These are phyloP conservation scores for Rotaria sp. DNA, from an alignment of 2,888 invertebrate species.

Conservation along the genomic window DNA sequence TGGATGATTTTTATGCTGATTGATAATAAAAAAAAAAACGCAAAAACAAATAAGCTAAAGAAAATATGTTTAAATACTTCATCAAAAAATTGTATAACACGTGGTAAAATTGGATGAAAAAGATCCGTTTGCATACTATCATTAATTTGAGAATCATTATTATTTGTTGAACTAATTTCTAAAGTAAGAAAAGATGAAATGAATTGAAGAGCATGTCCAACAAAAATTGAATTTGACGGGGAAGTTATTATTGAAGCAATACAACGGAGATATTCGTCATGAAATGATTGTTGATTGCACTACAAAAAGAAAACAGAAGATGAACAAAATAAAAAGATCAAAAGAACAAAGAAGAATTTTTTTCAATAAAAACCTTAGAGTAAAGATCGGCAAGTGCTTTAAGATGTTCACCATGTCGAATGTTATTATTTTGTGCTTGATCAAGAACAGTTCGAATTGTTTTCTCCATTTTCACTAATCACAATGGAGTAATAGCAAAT, in stretches of 20 bases:
- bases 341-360: not conserved
- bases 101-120: constrained; percentile 24
- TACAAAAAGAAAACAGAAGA: not conserved
- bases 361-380: not conserved
- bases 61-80: not conserved
- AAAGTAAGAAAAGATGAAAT: constrained; percentile 12
- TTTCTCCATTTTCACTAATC: not conserved
- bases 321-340: not conserved
- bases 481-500: not conserved
- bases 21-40: not conserved
- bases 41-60: not conserved
- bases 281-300: constrained; percentile 2
- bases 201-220: not conserved
- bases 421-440: constrained; percentile 9
- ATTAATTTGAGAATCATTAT: not conserved
- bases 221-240: not conserved
- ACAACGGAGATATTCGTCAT: constrained; percentile 18
- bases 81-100: constrained; percentile 10
- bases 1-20: constrained; percentile 6
- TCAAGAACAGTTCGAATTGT: constrained; percentile 5
- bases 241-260: not conserved
- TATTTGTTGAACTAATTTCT: constrained; percentile 3
- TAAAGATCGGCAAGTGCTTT: constrained; percentile 3
- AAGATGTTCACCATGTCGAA: constrained; percentile 5
- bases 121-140: not conserved